These are phyloP conservation scores for Chrysomela aeneicollis DNA, from an alignment of 2,888 invertebrate species.

Conservation along the genomic window DNA sequence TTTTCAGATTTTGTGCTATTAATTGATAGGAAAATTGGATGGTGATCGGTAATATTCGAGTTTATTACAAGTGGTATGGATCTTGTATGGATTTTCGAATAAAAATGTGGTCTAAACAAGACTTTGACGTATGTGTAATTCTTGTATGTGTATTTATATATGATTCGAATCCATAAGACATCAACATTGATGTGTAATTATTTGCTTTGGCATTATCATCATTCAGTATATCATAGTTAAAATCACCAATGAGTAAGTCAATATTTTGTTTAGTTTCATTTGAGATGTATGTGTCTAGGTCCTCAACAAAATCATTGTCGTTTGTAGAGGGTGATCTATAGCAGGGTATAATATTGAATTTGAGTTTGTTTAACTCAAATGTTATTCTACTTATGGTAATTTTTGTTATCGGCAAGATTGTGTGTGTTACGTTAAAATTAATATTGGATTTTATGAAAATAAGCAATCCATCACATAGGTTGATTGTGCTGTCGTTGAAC, in stretches of 20 bases:
- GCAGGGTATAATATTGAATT: slow-evolving; percentile 11
- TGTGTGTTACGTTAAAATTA: slow-evolving; percentile 6
- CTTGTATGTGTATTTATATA: not conserved
- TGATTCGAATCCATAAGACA: slow-evolving; percentile 4
- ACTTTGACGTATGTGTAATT: slow-evolving; percentile 9
- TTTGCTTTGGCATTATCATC: slow-evolving; percentile 6
- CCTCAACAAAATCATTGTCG: not conserved
- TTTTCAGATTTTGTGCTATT: slow-evolving; percentile 5
- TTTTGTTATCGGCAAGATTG: slow-evolving; percentile 8
- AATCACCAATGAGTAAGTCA: slow-evolving; percentile 2
- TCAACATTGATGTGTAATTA: slow-evolving; percentile 5
- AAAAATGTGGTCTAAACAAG: slow-evolving; percentile 2
- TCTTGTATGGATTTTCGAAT: not conserved
- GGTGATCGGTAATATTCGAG: not conserved
- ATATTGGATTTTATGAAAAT: slow-evolving; percentile 5
- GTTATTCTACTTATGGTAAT: slow-evolving; percentile 14
- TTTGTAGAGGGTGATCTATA: slow-evolving; percentile 8
- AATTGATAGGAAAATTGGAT: slow-evolving; percentile 3
- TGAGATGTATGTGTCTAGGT: slow-evolving; percentile 1
- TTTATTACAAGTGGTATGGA: not conserved
- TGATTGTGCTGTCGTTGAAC: slow-evolving; percentile 6
- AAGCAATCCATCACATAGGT: slow-evolving; percentile 11
- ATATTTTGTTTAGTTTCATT: slow-evolving; percentile 11
- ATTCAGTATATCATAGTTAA: not conserved
- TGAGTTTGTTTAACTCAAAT: slow-evolving; percentile 5